Percentiles rank a stretch among this genome's conserved stretches.
Evolutionary conservation across 2,797 vertebrate species (phyloP).

Genomic region (Syngnathus rostellatus): DNA sequence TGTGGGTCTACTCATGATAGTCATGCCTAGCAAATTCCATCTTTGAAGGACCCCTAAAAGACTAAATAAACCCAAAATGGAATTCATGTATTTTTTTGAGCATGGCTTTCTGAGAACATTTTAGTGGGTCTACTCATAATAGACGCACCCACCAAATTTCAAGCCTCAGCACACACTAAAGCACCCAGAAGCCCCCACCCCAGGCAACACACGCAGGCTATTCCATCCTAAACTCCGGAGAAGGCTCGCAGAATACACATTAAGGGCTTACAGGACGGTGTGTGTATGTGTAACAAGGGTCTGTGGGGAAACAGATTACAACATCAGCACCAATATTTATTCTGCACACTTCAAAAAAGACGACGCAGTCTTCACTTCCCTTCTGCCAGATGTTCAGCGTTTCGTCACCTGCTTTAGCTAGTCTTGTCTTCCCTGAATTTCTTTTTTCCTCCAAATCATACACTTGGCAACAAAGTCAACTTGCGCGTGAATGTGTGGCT

Average conservation of each 20-base stretch:
- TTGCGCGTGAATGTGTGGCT: not conserved
- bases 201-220: constrained; percentile 60
- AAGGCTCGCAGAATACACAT: constrained; percentile 42
- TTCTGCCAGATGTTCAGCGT: constrained; percentile 32
- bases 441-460: not conserved
- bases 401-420: not conserved
- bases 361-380: constrained; percentile 25
- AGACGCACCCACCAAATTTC: not conserved
- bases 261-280: constrained; percentile 34
- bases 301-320: constrained; percentile 53
- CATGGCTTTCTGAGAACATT: too few species aligned
- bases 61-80: too few species aligned
- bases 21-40: too few species aligned
- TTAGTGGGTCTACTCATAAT: not conserved
- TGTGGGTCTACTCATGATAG: too few species aligned
- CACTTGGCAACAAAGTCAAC: constrained; percentile 7
- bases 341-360: constrained; percentile 46
- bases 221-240: constrained; percentile 40
- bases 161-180: not conserved
- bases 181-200: constrained; percentile 30
- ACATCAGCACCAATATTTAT: constrained; percentile 62
- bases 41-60: too few species aligned
- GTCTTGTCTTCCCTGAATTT: not conserved
- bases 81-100: not conserved
- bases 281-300: constrained; percentile 27